These are phyloP conservation scores for Amblyjoppa fuscipennis DNA, from an alignment of 2,888 invertebrate species.

Conservation along the genomic window DNA sequence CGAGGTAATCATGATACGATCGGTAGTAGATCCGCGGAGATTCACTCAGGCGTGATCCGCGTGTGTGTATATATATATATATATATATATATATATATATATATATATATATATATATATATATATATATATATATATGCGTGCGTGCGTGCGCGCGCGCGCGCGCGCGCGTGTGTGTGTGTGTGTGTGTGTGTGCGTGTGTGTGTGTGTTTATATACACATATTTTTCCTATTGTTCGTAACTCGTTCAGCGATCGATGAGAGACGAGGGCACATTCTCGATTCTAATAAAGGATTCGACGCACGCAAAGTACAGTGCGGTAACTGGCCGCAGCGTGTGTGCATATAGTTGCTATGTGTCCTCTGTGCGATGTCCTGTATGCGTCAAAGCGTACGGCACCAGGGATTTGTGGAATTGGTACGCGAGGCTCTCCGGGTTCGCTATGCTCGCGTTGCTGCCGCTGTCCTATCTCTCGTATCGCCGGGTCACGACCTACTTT, in stretches of 20 bases:
- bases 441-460: conserved; percentile 39
- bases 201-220: neutral
- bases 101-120: no score
- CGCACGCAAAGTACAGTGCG: conserved; percentile 21
- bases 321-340: neutral
- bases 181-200: no score
- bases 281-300: conserved; percentile 46
- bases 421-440: conserved; percentile 47
- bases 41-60: conserved; percentile 16
- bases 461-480: conserved; percentile 58
- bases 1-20: conserved; percentile 14
- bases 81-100: no score
- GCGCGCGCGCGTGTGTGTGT: no score
- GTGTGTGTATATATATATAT: neutral
- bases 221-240: conserved; percentile 23
- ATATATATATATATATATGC: no score
- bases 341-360: neutral
- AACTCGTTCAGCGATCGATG: conserved; percentile 24
- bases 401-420: conserved; percentile 63
- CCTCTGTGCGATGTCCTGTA: neutral
- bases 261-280: conserved; percentile 9
- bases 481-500: conserved; percentile 70
- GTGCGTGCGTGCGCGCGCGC: no score
- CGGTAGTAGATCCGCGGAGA: conserved; percentile 19
- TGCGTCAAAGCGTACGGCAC: conserved; percentile 15